A percentile compares a stretch with the other conserved stretches of the same genome.
Conservation (phyloP, 2,888 invertebrate genomes). For the Unio pictorum region DNA sequence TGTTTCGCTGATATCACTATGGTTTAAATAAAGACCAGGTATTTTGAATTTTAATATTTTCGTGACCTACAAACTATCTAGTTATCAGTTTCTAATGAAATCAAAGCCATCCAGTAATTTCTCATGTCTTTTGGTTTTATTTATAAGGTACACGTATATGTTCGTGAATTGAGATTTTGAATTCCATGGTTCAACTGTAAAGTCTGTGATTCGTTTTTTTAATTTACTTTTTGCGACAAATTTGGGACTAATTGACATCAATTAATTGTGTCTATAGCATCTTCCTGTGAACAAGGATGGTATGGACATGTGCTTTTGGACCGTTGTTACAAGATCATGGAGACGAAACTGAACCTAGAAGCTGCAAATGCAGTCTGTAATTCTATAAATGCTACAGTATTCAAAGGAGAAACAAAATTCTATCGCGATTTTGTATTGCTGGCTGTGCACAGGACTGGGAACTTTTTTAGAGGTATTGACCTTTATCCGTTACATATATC, state of each 20-base stretch:
- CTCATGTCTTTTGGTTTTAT: slow-evolving; percentile 1
- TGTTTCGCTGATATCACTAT: too few relatives aligned
- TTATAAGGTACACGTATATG: too few relatives aligned
- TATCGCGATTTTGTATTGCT: slow-evolving; percentile 27
- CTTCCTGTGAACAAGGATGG: slow-evolving; percentile 55
- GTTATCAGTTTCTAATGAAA: too few relatives aligned
- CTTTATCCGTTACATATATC: too few relatives aligned
- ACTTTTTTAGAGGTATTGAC: slow-evolving; percentile 13
- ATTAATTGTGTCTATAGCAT: slow-evolving; percentile 32
- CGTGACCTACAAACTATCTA: too few relatives aligned
- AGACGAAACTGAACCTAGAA: slow-evolving; percentile 20
- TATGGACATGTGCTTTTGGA: slow-evolving; percentile 51
- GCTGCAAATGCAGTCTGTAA: slow-evolving; percentile 36
- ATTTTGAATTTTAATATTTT: too few relatives aligned
- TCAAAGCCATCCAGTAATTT: neutral
- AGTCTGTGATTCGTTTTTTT: too few relatives aligned
- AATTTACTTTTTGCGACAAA: neutral
- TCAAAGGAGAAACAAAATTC: slow-evolving; percentile 26
- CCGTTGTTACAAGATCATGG: slow-evolving; percentile 47
- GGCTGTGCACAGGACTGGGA: slow-evolving; percentile 20
- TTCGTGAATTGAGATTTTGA: too few relatives aligned
- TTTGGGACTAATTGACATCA: neutral
- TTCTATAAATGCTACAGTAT: slow-evolving; percentile 20
- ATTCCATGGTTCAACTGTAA: too few relatives aligned
- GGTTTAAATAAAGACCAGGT: too few relatives aligned